A percentile compares a stretch with the other conserved stretches of the same genome.
These are phyloP conservation scores for Drosophila kepulauana DNA, from an alignment of 1,140 invertebrate species.

Conservation along the genomic window DNA sequence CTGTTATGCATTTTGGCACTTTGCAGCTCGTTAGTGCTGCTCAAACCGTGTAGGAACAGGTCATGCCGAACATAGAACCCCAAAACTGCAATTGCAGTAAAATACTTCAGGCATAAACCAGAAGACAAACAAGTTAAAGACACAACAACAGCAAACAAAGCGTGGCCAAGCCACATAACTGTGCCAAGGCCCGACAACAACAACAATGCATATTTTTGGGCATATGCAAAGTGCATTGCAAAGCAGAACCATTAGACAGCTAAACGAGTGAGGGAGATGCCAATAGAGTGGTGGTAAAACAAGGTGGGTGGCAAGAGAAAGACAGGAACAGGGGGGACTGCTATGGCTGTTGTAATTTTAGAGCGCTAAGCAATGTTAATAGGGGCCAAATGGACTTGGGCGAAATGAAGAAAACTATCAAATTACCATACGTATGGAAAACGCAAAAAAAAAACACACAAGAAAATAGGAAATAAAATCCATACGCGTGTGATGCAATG, in stretches of 20 bases:
- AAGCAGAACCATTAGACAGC: constrained; percentile 44
- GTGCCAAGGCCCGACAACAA: constrained; percentile 65
- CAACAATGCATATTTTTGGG: constrained; percentile 33
- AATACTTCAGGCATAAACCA: constrained; percentile 15
- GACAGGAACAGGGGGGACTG: neutral
- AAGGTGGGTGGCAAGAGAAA: constrained; percentile 20
- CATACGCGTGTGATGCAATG: constrained; percentile 34
- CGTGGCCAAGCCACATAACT: constrained; percentile 72
- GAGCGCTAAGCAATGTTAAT: constrained; percentile 61
- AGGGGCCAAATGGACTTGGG: constrained; percentile 64
- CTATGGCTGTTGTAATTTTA: constrained; percentile 40
- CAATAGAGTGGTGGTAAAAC: constrained; percentile 32
- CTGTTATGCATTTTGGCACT: neutral
- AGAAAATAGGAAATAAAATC: constrained; percentile 21
- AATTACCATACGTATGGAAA: constrained; percentile 50
- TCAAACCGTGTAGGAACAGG: constrained; percentile 16
- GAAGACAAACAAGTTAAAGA: constrained; percentile 46
- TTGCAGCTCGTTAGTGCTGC: neutral
- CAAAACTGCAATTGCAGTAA: constrained; percentile 31
- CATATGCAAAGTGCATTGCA: constrained; percentile 51
- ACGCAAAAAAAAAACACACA: constrained; percentile 1
- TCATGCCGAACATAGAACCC: constrained; percentile 31
- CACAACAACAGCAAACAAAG: constrained; percentile 31
- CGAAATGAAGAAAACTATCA: constrained; percentile 55
- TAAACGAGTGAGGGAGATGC: constrained; percentile 33